phyloP scores from a whole-genome alignment of 2,113 vertebrate species.

The Bombycilla garrulus region DNA sequence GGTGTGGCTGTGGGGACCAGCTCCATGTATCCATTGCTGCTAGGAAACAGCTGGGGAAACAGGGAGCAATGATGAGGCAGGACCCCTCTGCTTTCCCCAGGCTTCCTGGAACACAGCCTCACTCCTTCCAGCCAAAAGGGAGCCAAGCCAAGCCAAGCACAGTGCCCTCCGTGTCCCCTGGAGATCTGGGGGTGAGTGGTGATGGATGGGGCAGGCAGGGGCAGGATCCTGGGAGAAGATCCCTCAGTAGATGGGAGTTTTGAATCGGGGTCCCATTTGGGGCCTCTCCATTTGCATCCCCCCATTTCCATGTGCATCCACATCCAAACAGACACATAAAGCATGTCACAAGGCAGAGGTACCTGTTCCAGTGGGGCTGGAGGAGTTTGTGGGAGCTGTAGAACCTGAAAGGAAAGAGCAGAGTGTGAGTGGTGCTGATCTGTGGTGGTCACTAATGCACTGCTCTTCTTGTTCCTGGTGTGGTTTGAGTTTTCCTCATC shows the following conservation, averaged over 20 bases:
- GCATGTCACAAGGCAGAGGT: neutral
- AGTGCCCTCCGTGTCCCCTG: neutral
- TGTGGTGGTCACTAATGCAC: neutral
- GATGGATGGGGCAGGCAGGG: neutral
- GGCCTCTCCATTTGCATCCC: neutral
- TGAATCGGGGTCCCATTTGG: neutral
- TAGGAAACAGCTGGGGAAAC: neutral
- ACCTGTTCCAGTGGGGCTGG: neutral
- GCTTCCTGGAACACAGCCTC: neutral
- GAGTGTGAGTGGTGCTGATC: neutral
- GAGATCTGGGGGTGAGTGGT: neutral
- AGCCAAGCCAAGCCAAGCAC: neutral
- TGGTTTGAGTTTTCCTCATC: neutral
- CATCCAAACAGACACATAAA: neutral
- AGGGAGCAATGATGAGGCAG: neutral
- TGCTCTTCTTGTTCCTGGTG: neutral
- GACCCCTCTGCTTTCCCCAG: neutral
- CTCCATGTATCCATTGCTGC: neutral
- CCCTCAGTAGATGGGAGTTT: neutral
- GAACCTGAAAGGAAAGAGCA: constrained; percentile 19
- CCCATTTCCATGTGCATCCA: rapidly evolving
- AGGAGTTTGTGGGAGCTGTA: neutral
- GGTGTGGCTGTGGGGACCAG: neutral
- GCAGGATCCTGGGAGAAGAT: neutral
- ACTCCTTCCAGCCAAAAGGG: neutral